Base-by-base conservation (phyloP, 1,140 invertebrate genomes). In the Oreohelix idahoensis region DNA sequence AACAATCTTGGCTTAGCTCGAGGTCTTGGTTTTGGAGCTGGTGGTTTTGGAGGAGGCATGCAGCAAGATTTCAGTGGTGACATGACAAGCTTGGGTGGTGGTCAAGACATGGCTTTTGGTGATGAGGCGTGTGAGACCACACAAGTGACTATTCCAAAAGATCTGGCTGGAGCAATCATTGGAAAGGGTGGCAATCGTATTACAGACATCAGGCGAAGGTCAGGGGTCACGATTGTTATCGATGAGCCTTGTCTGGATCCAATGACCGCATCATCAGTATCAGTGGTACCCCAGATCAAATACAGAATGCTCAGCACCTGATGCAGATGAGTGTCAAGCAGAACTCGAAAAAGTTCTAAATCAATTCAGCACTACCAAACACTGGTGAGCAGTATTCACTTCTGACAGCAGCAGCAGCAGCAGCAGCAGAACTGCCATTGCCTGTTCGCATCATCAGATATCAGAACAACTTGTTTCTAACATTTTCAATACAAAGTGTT, bases 261-360 rank as follows among this genome's bases (percentile, higher is more conserved):
- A 96, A 95, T 91, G 98, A 99, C 93, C 95, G 98, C 85, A 97
- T 99, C 91, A 99, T 99, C 90, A 99, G 98, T 84, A 99, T 99
- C 89, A 96, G 95, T 83, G 98, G 98, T 85, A 94, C 95, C 81
- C 95, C 95, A 84, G 96, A 96, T 92, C 97, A 99, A 94, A 99
- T 99, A 93, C 97, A 98, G 93, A 97, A 97, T 95, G 98, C 98
- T 87, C 97, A 99, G 94, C 98, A 98, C 94, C 94, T 99, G 89
- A 94, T 99, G 88, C 98, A 99, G 93, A 93, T 95, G 89, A 97
- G 97, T 45, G 73, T 75, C 39, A 75, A 75, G 39, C 73, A 75
- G 42, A 75, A 75, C n/a, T 75, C 73, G 38, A 75, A 49, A 36
- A 75, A 75, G 39, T 75, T 15, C 42, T 75, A 45, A 29, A 42